A percentile compares a stretch with the other conserved stretches of the same genome.
phyloP scores from a whole-genome alignment of 2,113 vertebrate genomes.

The Cyprinodon tularosa region DNA sequence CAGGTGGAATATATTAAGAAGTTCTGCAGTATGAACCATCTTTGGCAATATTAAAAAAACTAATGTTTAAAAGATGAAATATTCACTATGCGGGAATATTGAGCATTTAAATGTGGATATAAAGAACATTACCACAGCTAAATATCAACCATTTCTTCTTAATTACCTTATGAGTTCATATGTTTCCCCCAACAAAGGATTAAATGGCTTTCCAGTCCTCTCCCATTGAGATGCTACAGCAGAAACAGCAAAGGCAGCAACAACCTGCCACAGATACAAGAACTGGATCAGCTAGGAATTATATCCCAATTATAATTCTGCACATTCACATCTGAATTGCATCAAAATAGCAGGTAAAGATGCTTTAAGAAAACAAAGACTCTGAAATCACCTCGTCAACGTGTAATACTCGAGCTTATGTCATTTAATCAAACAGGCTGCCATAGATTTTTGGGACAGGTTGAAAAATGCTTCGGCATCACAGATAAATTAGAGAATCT shows the following conservation, averaged over 20 bases:
- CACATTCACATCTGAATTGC: background rate
- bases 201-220: slow-evolving; percentile 97
- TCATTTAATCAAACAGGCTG: background rate
- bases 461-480: background rate
- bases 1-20: too few relatives aligned
- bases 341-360: background rate
- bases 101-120: too few relatives aligned
- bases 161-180: slow-evolving; percentile 90
- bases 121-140: too few relatives aligned
- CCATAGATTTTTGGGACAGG: background rate
- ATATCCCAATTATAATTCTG: background rate
- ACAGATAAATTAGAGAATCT: background rate
- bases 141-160: background rate
- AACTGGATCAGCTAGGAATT: background rate
- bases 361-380: background rate
- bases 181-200: slow-evolving; percentile 94
- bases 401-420: background rate
- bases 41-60: too few relatives aligned
- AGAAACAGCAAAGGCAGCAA: slow-evolving; percentile 95
- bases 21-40: too few relatives aligned
- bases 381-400: background rate
- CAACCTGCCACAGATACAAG: slow-evolving; percentile 75
- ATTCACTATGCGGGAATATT: too few relatives aligned
- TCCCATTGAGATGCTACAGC: slow-evolving; percentile 98
- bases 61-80: too few relatives aligned